A percentile compares a stretch with the other conserved stretches of the same genome.
phyloP scores from a whole-genome alignment of 2,888 invertebrate genomes.

The Lasius platythorax region DNA sequence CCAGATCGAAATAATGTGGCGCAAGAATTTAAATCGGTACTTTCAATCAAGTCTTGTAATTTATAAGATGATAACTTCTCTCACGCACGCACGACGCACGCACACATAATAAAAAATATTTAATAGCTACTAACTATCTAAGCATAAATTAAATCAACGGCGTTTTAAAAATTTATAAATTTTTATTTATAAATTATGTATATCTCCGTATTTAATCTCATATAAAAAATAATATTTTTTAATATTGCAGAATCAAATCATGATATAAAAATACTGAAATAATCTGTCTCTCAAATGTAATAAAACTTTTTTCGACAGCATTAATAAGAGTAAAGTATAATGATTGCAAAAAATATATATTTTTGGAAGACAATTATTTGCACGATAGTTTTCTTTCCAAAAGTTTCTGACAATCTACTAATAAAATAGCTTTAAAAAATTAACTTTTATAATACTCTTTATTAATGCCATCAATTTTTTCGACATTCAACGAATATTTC shows the following conservation, averaged over 20 bases:
- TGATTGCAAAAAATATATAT: background rate
- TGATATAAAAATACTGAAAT: background rate
- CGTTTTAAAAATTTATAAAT: background rate
- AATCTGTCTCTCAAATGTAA: background rate
- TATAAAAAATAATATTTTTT: background rate
- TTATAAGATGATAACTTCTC: slow-evolving; percentile 1
- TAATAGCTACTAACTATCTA: background rate
- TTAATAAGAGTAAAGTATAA: background rate
- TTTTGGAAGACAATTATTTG: background rate
- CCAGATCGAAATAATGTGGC: background rate
- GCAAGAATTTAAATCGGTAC: slow-evolving; percentile 23
- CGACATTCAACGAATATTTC: background rate
- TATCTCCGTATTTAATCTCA: background rate
- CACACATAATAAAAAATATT: background rate
- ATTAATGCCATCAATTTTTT: background rate
- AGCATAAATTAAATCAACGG: background rate
- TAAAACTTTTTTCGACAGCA: background rate
- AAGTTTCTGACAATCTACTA: background rate
- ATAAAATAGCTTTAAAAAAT: background rate
- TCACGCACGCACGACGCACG: background rate
- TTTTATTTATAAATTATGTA: background rate
- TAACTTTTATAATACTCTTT: background rate
- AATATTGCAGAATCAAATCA: background rate
- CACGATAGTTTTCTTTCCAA: background rate
- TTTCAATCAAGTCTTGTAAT: background rate